phyloP scores from a whole-genome alignment of 2,113 vertebrate species.

The Bos indicus region DNA sequence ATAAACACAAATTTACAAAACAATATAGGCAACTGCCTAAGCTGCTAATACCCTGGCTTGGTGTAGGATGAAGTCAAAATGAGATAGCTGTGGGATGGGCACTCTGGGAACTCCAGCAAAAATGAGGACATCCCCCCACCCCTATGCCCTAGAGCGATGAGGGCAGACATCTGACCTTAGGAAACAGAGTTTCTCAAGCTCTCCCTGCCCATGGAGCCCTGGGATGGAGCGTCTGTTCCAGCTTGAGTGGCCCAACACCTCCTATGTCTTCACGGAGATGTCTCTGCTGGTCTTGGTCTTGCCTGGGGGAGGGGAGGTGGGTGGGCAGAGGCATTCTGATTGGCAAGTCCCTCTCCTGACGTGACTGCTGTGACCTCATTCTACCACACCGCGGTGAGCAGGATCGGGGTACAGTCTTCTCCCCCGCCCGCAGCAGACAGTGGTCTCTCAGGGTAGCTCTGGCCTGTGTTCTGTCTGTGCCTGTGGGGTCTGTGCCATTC shows the following conservation, averaged over 20 bases:
- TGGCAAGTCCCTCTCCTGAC: background rate
- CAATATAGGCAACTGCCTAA: background rate
- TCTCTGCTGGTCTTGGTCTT: background rate
- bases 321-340: background rate
- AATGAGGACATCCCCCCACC: background rate
- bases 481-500: background rate
- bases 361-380: background rate
- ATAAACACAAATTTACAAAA: background rate
- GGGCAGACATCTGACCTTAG: background rate
- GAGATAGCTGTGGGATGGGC: background rate
- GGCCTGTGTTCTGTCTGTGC: background rate
- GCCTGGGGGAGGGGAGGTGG: background rate
- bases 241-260: background rate
- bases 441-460: background rate
- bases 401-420: background rate
- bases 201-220: background rate
- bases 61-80: background rate
- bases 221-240: background rate
- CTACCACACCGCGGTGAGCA: background rate
- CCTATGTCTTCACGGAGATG: background rate
- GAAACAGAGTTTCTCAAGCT: background rate
- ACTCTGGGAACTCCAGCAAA: background rate
- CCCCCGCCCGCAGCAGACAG: rapidly evolving
- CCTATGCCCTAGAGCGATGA: background rate
- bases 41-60: background rate